phyloP scores from a whole-genome alignment of 2,797 vertebrate species.

The Naso thynnoides region DNA sequence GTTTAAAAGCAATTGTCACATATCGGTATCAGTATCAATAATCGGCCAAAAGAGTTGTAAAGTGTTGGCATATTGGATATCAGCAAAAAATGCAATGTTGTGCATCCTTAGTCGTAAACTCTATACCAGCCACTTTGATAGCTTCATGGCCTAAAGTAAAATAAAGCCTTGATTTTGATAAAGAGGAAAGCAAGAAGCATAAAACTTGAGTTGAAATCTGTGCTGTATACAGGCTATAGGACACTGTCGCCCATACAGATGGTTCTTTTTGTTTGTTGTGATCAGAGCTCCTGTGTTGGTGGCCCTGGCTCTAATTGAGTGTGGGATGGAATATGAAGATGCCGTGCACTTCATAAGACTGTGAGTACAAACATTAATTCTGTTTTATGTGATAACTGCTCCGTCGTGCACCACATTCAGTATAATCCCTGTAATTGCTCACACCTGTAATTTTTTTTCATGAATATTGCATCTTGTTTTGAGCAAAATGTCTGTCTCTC shows the following conservation, averaged over 20 bases:
- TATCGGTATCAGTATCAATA: too few relatives aligned
- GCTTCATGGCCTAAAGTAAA: neutral
- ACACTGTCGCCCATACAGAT: conserved; percentile 2
- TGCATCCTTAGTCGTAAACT: neutral
- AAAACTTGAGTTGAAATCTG: neutral
- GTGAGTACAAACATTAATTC: conserved; percentile 80
- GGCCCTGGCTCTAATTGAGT: conserved; percentile 96
- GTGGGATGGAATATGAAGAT: conserved; percentile 98
- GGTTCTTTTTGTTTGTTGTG: conserved; percentile 9
- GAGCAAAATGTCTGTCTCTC: conserved; percentile 27
- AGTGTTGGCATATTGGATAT: too few relatives aligned
- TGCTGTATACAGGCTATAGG: neutral
- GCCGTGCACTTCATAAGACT: conserved; percentile 97
- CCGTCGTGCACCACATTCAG: neutral
- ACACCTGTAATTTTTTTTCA: too few relatives aligned
- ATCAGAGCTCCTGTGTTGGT: conserved; percentile 96
- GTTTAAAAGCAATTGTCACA: too few relatives aligned
- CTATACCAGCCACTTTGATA: neutral
- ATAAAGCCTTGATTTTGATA: neutral
- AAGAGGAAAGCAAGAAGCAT: neutral
- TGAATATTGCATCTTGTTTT: neutral
- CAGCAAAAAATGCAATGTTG: too few relatives aligned
- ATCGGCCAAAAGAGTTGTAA: too few relatives aligned
- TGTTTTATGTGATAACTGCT: neutral
- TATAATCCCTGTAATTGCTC: too few relatives aligned